Conservation (phyloP, 2,113 vertebrate species). For the Hepsetus odoe region DNA sequence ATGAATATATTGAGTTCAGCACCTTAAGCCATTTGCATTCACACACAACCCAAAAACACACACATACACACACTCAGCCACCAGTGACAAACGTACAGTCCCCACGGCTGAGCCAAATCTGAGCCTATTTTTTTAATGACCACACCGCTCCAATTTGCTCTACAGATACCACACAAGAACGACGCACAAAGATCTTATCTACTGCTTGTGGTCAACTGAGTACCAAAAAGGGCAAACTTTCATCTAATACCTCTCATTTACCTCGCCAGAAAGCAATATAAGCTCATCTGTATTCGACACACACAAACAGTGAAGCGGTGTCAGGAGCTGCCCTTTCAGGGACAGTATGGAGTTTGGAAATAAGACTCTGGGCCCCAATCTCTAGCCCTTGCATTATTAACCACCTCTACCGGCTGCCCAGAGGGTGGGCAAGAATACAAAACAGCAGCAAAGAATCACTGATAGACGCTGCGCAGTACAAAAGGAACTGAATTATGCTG, state of each 20-base stretch:
- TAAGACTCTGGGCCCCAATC: neutral
- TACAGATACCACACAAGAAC: neutral
- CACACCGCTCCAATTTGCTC: slow-evolving; percentile 6
- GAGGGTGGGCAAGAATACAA: slow-evolving; percentile 27
- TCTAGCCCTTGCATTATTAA: slow-evolving; percentile 39
- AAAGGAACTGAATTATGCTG: neutral
- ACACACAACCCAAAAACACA: neutral
- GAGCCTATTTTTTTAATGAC: slow-evolving; percentile 8
- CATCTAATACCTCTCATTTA: neutral
- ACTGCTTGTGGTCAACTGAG: neutral
- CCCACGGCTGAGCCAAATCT: neutral
- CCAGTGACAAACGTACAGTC: neutral
- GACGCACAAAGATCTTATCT: neutral
- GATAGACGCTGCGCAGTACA: neutral
- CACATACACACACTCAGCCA: neutral
- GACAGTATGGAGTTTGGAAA: slow-evolving; percentile 16
- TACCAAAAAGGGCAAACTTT: neutral
- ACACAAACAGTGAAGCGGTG: neutral
- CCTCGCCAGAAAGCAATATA: slow-evolving; percentile 1
- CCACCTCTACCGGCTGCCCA: neutral
- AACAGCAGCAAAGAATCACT: neutral
- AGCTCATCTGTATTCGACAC: neutral
- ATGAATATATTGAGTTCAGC: neutral
- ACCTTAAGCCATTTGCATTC: neutral
- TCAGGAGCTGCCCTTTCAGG: neutral